A percentile compares a stretch with the other conserved stretches of the same genome.
These are phyloP conservation scores for Agapostemon virescens DNA, from an alignment of 2,888 invertebrate genomes.

Conservation along the genomic window DNA sequence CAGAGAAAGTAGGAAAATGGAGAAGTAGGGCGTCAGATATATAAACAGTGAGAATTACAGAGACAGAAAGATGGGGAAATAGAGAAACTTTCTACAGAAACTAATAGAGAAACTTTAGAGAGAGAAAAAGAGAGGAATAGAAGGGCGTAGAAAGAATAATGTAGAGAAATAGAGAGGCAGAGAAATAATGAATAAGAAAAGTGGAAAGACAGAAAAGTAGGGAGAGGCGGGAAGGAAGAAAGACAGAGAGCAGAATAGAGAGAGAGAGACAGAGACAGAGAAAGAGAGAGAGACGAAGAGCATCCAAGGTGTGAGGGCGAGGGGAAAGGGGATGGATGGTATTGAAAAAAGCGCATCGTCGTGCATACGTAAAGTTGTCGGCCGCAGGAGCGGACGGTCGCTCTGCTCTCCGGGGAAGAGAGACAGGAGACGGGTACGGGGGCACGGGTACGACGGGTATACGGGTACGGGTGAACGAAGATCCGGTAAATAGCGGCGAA, in stretches of 20 bases:
- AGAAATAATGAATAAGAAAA: too few species aligned
- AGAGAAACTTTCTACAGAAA: too few species aligned
- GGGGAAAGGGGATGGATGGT: not conserved
- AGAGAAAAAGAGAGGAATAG: too few species aligned
- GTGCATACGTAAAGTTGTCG: constrained; percentile 33
- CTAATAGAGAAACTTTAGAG: too few species aligned
- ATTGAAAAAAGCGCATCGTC: constrained; percentile 7
- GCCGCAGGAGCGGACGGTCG: not conserved
- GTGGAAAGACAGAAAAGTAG: not conserved
- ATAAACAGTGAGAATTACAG: too few species aligned
- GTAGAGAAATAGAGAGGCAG: too few species aligned
- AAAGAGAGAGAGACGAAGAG: not conserved
- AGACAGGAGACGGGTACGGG: not conserved
- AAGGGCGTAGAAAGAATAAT: too few species aligned
- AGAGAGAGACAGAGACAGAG: not conserved
- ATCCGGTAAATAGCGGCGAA: constrained; percentile 17
- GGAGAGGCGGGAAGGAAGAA: not conserved
- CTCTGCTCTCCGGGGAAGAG: not conserved
- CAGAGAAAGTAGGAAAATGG: too few species aligned
- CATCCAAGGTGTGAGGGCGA: not conserved
- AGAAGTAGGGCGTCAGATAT: too few species aligned
- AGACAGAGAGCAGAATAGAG: not conserved
- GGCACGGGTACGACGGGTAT: not conserved
- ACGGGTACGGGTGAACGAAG: constrained; percentile 5
- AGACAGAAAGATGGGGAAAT: too few species aligned